Base-by-base conservation (phyloP, 1,140 invertebrate species). In the Antheraea mylitta region DNA sequence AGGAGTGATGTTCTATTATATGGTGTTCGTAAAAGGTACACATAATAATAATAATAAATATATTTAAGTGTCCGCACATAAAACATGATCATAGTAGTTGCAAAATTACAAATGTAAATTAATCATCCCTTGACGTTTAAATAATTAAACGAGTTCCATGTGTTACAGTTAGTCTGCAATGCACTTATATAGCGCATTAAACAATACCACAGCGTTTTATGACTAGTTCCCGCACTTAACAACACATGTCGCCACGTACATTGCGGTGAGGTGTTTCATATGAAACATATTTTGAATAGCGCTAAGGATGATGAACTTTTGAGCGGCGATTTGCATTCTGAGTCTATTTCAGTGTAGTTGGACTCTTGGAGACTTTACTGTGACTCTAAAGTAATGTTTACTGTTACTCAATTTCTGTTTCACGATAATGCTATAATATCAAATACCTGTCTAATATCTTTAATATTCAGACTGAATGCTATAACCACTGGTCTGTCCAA, bases 291-390 rank as follows among this genome's bases (percentile, higher is more conserved):
- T 83, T 74, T 70, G 74, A 83, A 88, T 88, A 84, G 79, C 79
- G 42, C 36, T 67, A 75, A 73, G 84, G 82, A 83, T 85, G 80
- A 86, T 85, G 82, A 89, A 86, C 82, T 79, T 82, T 67, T 70
- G 69, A 72, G 70, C 75, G 67, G 65, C 75, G 77, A 80, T 84
- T 85, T 86, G 80, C 79, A 81, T 86, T 83, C 75, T 80, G 71
- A 59, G 67, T 75, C 80, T 82, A 85, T 84, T 85, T 83, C 74
- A 83, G 81, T 82, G 68, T 59, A 71, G 71, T 59, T 71, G 60
- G 72, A 66, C 68, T 66, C 69, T 73, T 53, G 67, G 64, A 72
- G 61, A 30, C 22, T 2, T 66, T 66, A 66, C 22, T 59, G 38
- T 9, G 38, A 30, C 22, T 30, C 19, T 66, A 8, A 59, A 6